Evolutionary conservation across 2,797 vertebrate genomes (phyloP).

Genomic region (Molossus alvarezi): DNA sequence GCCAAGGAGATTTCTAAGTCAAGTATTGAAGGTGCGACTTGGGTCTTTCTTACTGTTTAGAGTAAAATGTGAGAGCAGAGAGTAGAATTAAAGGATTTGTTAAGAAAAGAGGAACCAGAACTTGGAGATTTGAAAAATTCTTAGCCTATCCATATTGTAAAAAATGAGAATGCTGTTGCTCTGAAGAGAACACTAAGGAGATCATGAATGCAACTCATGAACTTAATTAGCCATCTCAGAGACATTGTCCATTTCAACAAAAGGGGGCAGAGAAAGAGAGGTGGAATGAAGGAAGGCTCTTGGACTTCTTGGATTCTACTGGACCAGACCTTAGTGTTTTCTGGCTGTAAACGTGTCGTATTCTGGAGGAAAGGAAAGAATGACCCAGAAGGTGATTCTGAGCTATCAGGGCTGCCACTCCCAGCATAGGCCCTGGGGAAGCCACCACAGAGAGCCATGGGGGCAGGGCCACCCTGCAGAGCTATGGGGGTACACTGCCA

Average conservation of each 20-base stretch:
- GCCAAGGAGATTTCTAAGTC: background rate
- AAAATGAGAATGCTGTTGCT: background rate
- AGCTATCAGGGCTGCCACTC: background rate
- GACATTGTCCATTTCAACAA: background rate
- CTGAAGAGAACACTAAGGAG: constrained; percentile 23
- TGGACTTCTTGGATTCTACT: background rate
- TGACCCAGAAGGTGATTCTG: background rate
- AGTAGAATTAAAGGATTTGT: constrained; percentile 8
- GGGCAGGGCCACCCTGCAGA: background rate
- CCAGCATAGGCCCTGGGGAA: background rate
- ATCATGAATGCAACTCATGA: background rate
- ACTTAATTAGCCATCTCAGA: background rate
- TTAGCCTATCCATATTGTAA: constrained; percentile 1
- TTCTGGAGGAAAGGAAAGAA: background rate
- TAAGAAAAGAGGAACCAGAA: background rate
- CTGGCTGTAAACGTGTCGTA: background rate
- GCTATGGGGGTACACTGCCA: background rate
- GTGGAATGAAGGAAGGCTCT: background rate
- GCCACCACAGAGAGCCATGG: background rate
- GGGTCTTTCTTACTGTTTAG: background rate
- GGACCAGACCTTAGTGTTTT: background rate
- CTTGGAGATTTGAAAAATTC: background rate
- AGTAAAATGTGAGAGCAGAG: constrained; percentile 4
- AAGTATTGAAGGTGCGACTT: background rate
- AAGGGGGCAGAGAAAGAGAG: background rate